These are phyloP conservation scores for Oncorhynchus keta DNA, from an alignment of 2,113 vertebrate species.

Conservation along the genomic window DNA sequence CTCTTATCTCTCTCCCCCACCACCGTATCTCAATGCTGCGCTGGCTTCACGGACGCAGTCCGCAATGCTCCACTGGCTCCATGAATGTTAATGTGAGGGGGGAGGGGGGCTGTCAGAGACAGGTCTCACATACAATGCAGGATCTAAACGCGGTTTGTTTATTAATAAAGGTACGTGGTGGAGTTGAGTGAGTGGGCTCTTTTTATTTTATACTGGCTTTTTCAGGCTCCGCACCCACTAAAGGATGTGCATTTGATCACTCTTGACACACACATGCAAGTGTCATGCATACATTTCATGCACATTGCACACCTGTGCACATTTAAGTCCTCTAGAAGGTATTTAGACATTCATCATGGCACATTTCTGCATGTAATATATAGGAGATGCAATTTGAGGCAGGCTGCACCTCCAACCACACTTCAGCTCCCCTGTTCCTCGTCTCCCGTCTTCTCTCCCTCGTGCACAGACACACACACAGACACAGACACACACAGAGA, in stretches of 20 bases:
- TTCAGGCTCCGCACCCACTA: too few species aligned
- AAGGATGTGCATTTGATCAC: too few species aligned
- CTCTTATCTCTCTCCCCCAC: conserved; percentile 15
- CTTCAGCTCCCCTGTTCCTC: neutral
- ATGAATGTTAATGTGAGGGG: conserved; percentile 75
- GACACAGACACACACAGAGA: neutral
- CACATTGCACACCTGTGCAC: neutral
- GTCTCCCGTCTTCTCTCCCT: neutral
- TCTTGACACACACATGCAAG: neutral
- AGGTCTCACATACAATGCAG: conserved; percentile 13
- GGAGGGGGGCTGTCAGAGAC: conserved; percentile 11
- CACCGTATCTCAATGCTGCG: conserved; percentile 51
- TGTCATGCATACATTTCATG: neutral
- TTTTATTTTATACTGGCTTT: neutral
- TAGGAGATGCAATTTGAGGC: neutral
- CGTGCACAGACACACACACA: too few species aligned
- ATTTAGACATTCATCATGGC: conserved; percentile 3
- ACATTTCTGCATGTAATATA: neutral
- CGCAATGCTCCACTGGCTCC: conserved; percentile 71
- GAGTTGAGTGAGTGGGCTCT: neutral
- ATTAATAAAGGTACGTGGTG: too few species aligned
- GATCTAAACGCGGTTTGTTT: too few species aligned
- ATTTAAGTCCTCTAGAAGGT: neutral
- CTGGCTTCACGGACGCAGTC: conserved; percentile 53
- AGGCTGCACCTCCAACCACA: neutral